Conservation (phyloP, 2,113 vertebrate genomes). For the Crotalus helleri region DNA sequence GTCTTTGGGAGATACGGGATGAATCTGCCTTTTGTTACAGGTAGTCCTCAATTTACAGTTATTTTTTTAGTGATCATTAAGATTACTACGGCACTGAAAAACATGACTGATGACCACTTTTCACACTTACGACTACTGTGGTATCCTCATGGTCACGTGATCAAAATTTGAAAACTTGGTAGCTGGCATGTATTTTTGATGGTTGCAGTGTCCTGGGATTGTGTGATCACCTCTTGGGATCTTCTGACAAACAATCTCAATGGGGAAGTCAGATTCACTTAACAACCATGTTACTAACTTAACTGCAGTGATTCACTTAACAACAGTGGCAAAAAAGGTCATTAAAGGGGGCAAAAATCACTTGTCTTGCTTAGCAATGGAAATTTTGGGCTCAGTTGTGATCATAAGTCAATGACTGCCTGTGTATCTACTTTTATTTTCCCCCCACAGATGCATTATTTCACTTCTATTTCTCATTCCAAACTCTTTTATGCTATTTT, state of each 20-base stretch:
- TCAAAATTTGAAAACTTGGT: background rate
- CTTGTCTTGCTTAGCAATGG: background rate
- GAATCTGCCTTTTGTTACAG: constrained; percentile 42
- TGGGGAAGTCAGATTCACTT: background rate
- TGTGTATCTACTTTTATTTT: constrained; percentile 14
- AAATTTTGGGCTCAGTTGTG: background rate
- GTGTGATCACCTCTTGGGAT: background rate
- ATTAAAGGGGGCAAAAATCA: background rate
- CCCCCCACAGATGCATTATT: background rate
- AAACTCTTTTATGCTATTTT: background rate
- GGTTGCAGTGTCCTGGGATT: background rate
- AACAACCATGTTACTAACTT: background rate
- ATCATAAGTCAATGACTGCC: background rate
- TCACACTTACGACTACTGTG: background rate
- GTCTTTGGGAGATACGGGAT: constrained; percentile 19
- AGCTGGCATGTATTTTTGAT: background rate
- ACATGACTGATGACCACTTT: background rate
- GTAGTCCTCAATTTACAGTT: background rate
- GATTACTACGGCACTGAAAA: background rate
- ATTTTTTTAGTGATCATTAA: background rate
- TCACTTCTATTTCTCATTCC: background rate
- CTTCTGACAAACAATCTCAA: background rate
- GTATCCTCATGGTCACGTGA: background rate
- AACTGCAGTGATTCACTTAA: background rate
- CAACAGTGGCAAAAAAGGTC: background rate